Evolutionary conservation across 2,888 invertebrate genomes (phyloP).

Genomic region (Hedya salicella): DNA sequence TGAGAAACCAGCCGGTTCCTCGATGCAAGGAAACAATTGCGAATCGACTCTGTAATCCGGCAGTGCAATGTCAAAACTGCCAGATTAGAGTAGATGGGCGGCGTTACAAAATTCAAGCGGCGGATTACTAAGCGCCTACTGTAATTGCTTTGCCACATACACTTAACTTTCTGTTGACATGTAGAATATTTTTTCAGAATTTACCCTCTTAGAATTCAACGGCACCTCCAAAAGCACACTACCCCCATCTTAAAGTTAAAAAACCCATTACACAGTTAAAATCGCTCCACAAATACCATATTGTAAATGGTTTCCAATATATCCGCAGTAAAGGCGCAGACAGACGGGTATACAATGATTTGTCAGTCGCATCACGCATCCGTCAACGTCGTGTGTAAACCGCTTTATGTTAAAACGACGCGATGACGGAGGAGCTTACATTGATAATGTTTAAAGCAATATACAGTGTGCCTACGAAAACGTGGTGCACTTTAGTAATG

Average conservation of each 20-base stretch:
- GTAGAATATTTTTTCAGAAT: too few species aligned
- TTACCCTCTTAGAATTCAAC: neutral
- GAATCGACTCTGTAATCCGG: too few species aligned
- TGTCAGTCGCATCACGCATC: constrained; percentile 45
- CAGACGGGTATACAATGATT: constrained; percentile 40
- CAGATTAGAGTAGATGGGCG: too few species aligned
- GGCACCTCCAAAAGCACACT: neutral
- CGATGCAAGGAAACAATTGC: too few species aligned
- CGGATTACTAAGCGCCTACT: too few species aligned
- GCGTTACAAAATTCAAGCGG: too few species aligned
- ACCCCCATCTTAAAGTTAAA: constrained; percentile 4
- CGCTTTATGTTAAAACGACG: constrained; percentile 47
- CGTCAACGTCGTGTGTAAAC: constrained; percentile 46
- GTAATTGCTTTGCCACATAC: too few species aligned
- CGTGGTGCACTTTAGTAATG: too few species aligned
- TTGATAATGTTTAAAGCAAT: constrained; percentile 36
- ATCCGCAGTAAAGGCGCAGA: constrained; percentile 39
- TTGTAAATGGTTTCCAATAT: constrained; percentile 34
- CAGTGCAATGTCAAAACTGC: too few species aligned
- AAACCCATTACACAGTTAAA: constrained; percentile 1
- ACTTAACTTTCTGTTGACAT: too few species aligned
- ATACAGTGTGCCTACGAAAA: too few species aligned
- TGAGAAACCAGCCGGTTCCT: too few species aligned
- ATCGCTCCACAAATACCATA: constrained; percentile 29
- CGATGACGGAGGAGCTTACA: constrained; percentile 44